Conservation (phyloP, 2,888 invertebrate species). For the Mantis religiosa region DNA sequence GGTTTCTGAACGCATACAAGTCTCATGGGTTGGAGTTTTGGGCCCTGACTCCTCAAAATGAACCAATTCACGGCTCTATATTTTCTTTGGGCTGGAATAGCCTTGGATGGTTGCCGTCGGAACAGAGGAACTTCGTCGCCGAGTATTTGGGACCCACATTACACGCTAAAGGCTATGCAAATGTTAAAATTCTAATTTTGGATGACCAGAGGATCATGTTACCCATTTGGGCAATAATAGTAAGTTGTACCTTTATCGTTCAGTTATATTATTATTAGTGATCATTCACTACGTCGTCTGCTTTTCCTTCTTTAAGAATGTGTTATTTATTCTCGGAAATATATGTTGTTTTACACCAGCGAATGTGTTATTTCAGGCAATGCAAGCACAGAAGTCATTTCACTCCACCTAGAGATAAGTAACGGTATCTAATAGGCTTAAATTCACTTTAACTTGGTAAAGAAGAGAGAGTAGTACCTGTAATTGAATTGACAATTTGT, state of each 20-base stretch:
- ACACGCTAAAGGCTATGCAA: neutral
- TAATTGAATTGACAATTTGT: too few species aligned
- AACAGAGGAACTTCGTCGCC: neutral
- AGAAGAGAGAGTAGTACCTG: too few species aligned
- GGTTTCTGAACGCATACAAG: neutral
- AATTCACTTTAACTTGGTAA: too few species aligned
- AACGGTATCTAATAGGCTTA: too few species aligned
- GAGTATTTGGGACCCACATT: neutral
- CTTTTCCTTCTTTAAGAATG: too few species aligned
- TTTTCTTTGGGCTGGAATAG: neutral
- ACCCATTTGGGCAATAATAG: neutral
- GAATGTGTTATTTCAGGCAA: too few species aligned
- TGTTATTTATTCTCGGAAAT: too few species aligned
- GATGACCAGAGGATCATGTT: neutral
- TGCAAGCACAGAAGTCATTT: too few species aligned
- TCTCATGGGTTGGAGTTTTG: neutral
- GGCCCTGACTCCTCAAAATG: neutral
- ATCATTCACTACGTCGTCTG: too few species aligned
- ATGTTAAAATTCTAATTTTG: neutral
- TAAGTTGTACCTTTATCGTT: neutral
- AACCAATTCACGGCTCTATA: neutral
- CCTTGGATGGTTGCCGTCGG: neutral
- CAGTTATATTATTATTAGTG: too few species aligned
- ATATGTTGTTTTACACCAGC: too few species aligned
- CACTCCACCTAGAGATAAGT: too few species aligned